Evolutionary conservation across 2,888 invertebrate genomes (phyloP).

Genomic region (Empis livida): DNA sequence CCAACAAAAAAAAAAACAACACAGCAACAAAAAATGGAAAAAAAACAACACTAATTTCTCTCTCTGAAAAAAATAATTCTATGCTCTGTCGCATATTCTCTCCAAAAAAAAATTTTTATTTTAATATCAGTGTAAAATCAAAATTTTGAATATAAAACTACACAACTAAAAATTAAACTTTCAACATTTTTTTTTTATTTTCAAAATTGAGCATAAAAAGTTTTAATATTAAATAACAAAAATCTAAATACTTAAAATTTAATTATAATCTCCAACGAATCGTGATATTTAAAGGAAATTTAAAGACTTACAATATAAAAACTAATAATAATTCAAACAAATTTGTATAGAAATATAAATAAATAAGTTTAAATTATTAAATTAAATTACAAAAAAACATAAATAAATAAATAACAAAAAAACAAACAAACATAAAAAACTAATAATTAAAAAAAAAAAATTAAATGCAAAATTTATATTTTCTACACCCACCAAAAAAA

Average conservation of each 20-base stretch:
- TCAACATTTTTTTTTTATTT: no score
- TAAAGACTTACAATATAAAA: constrained; percentile 9
- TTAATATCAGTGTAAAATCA: not conserved
- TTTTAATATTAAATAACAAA: constrained; percentile 7
- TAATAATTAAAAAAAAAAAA: constrained; percentile 6
- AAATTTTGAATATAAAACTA: not conserved
- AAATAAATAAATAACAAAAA: not conserved
- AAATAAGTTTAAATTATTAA: not conserved
- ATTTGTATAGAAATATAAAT: not conserved
- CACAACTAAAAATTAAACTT: constrained; percentile 12
- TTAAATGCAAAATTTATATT: constrained; percentile 8
- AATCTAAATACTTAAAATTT: constrained; percentile 8
- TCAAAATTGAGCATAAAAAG: constrained; percentile 12
- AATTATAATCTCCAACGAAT: constrained; percentile 6
- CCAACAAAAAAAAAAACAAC: not conserved
- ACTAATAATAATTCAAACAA: not conserved
- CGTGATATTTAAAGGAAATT: constrained; percentile 5
- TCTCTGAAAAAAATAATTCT: no score
- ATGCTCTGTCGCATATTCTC: no score
- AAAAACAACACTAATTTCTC: not conserved
- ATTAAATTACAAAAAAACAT: not conserved
- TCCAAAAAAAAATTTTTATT: not conserved
- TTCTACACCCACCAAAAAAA: not conserved
- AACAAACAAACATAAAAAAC: no score
- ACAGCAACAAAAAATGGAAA: no score